Base-by-base conservation (phyloP, 1,140 invertebrate genomes). In the Heliconius congener region DNA sequence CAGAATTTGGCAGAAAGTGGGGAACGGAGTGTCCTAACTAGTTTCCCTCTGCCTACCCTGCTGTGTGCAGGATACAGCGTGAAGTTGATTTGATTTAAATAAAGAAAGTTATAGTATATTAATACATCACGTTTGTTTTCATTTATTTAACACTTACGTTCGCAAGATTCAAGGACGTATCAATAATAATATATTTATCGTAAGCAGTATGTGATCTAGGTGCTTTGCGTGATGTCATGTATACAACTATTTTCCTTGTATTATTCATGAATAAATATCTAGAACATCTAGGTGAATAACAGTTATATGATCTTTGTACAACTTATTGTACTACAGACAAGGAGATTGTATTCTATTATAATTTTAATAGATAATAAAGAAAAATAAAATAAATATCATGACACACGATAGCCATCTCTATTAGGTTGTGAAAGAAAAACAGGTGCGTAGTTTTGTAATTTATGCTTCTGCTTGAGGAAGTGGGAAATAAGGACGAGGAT, bases 181-280 rank as follows among this genome's bases (percentile, higher is more conserved):
- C 23, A 66, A 16, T 13, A 60, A 66, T 66, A 30, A 52, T 70
- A 23, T 46, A 77, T 73, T 55, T 23, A 73, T 37, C 57, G 71
- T 71, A 50, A 70, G 66, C 55, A 50, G 42, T 50, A 76, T 73
- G 27, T 73, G 42, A 37, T 39, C 37, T 78, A 73, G 73, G 50
- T 78, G 37, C 34, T 19, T 37, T 42, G 19, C 9, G 71, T 72
- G 71, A 72, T 34, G 71, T 72, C 71, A 72, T 16, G 18, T 42
- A 9, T 42, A 39, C 30, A 19, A 72, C 37, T 72, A 72, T 39
- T 71, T 71, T 71, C 70, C 70, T 71, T 39, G 70, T 71, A 39
- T 71, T 34, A 71, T 71, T 71, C 34, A 39, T 71, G 57, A 60
- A 60, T 60, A 60, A 60, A 60, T 60, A 60, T 27, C 57, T 60